Evolutionary conservation across 1,140 invertebrate species (phyloP).

Genomic region (Papilio dardanus): DNA sequence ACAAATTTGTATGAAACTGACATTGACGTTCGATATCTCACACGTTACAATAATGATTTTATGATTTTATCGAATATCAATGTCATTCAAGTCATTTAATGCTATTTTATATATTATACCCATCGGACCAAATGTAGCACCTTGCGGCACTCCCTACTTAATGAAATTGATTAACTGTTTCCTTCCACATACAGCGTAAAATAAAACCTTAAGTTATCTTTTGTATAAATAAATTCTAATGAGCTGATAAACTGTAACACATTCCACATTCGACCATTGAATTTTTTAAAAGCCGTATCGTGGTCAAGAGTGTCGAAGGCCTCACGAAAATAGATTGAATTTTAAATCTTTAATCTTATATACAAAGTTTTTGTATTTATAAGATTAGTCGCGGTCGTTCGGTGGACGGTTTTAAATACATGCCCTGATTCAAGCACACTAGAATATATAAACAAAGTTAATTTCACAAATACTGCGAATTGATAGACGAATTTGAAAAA

Average conservation of each 20-base stretch:
- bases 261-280: not conserved
- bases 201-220: not conserved
- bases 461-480: no score
- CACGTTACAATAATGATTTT: no score
- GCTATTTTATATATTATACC: not conserved
- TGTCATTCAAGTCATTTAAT: no score
- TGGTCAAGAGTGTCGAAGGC: conserved; percentile 6
- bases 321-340: not conserved
- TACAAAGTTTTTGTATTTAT: not conserved
- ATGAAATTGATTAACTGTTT: not conserved
- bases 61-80: no score
- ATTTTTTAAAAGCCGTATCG: not conserved
- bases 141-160: not conserved
- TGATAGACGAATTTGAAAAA: no score
- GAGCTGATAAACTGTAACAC: not conserved
- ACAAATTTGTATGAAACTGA: no score
- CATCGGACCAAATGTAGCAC: not conserved
- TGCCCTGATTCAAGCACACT: no score
- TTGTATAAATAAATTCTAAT: not conserved
- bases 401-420: not conserved
- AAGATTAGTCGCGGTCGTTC: not conserved
- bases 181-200: not conserved
- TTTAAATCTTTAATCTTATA: not conserved
- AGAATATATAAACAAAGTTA: not conserved
- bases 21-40: no score